Conservation (phyloP, 2,888 invertebrate genomes). For the Drosophila barbarae region DNA sequence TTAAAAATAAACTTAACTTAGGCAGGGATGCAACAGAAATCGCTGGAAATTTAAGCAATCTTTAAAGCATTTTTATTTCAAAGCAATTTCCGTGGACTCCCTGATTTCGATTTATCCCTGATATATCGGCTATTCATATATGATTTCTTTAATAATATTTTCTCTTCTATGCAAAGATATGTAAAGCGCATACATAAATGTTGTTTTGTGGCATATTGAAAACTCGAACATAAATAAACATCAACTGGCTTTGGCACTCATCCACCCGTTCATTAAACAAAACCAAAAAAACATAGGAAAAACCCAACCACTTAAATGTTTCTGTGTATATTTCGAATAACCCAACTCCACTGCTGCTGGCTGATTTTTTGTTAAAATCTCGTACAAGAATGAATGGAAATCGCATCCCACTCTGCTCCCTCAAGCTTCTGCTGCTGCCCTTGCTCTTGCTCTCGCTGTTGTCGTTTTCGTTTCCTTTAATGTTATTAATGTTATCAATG, state of each 20-base stretch:
- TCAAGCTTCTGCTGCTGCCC: conserved; percentile 25
- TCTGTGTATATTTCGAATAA: conserved; percentile 29
- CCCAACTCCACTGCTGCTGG: conserved; percentile 25
- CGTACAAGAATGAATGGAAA: conserved; percentile 15
- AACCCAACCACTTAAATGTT: conserved; percentile 24
- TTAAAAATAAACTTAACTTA: background rate
- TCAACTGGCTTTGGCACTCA: conserved; percentile 72
- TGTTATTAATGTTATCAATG: conserved; percentile 61
- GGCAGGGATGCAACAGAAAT: background rate
- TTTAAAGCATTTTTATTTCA: background rate
- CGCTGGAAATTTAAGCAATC: background rate
- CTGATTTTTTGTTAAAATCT: conserved; percentile 10
- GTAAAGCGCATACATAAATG: conserved; percentile 60
- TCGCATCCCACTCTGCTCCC: conserved; percentile 20
- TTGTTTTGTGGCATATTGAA: conserved; percentile 60
- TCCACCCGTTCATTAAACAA: conserved; percentile 23
- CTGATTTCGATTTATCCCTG: background rate
- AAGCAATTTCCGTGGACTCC: background rate
- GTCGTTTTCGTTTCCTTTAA: conserved; percentile 32
- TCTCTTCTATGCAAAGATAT: conserved; percentile 27
- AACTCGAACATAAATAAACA: conserved; percentile 36
- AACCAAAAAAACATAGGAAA: conserved; percentile 5
- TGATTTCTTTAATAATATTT: conserved; percentile 5
- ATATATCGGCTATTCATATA: background rate
- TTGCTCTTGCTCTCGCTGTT: conserved; percentile 20